phyloP scores from a whole-genome alignment of 2,888 invertebrate genomes.

The Drosophila ezoana region DNA sequence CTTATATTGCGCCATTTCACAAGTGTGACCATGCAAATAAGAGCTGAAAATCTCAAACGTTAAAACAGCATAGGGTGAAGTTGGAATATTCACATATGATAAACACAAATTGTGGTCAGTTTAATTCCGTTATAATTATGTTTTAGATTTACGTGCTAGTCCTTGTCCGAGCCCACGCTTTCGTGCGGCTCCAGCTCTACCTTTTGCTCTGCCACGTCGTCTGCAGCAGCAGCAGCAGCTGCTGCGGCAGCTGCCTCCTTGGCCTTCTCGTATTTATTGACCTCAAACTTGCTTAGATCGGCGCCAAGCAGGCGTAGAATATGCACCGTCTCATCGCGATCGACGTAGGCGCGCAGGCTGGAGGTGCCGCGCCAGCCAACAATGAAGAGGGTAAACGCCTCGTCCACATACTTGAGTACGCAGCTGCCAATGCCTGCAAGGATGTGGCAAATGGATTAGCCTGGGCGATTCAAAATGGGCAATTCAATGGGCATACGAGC shows the following conservation, averaged over 20 bases:
- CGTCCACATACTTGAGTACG: constrained; percentile 88
- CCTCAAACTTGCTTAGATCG: constrained; percentile 91
- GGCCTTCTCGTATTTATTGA: constrained; percentile 88
- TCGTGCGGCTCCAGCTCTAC: not conserved
- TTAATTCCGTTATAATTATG: not conserved
- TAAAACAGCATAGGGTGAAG: not conserved
- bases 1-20: not conserved
- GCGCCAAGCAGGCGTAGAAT: constrained; percentile 93
- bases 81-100: not conserved
- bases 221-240: constrained; percentile 57
- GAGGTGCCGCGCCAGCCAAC: constrained; percentile 97
- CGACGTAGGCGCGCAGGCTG: constrained; percentile 94
- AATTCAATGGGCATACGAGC: constrained; percentile 54
- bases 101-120: not conserved
- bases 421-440: constrained; percentile 89
- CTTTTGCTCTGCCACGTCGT: not conserved
- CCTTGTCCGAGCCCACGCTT: not conserved
- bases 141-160: not conserved
- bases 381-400: constrained; percentile 87
- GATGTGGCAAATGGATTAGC: not conserved
- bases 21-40: not conserved
- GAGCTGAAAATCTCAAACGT: not conserved
- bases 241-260: constrained; percentile 81
- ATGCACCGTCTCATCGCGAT: constrained; percentile 93
- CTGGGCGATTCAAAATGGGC: not conserved